Conservation (phyloP, 2,113 vertebrate species). For the Callocephalon fimbriatum region DNA sequence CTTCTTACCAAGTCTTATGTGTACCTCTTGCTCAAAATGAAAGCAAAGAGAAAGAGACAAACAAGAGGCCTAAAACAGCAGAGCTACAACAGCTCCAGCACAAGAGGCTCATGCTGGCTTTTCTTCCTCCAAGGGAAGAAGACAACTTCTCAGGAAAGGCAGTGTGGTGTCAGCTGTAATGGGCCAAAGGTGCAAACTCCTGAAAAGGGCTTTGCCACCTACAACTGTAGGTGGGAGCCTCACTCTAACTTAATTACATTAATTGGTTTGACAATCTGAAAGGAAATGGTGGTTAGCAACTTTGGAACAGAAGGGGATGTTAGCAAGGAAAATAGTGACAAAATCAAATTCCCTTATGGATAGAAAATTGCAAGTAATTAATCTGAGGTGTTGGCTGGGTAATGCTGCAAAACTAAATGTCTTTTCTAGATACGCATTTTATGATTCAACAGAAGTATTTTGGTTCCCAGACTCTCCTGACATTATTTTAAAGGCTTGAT, state of each 20-base stretch:
- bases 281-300: not conserved
- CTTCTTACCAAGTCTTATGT: not conserved
- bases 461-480: not conserved
- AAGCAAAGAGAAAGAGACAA: not conserved
- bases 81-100: not conserved
- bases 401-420: not conserved
- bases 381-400: not conserved
- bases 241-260: slow-evolving; percentile 2
- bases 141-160: not conserved
- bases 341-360: not conserved
- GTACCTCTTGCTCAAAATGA: not conserved
- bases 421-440: not conserved
- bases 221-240: not conserved
- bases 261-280: not conserved
- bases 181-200: not conserved
- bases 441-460: not conserved
- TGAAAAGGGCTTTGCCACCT: not conserved
- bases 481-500: not conserved
- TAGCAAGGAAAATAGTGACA: not conserved
- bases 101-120: not conserved
- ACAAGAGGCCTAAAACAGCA: not conserved
- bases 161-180: not conserved
- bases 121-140: not conserved
- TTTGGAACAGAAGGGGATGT: not conserved
- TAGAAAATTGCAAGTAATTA: not conserved